Percentiles rank a stretch among this genome's conserved stretches.
These are phyloP conservation scores for Zootermopsis nevadensis DNA, from an alignment of 2,888 invertebrate species.

Conservation along the genomic window DNA sequence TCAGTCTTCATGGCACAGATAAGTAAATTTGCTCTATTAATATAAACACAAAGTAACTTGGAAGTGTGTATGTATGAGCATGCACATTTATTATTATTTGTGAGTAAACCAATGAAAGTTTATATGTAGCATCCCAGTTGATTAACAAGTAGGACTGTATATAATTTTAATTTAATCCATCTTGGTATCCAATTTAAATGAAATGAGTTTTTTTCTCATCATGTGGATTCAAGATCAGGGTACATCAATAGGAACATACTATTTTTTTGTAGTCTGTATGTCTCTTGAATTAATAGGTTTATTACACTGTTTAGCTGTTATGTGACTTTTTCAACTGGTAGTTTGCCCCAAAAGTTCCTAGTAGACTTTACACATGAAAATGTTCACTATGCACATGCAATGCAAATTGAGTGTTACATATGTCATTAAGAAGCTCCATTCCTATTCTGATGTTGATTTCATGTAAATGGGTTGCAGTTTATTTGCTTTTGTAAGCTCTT, in stretches of 20 bases:
- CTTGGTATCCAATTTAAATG: not conserved
- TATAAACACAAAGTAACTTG: not conserved
- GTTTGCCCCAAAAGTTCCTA: not conserved
- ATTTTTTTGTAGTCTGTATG: not conserved
- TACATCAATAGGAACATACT: not conserved
- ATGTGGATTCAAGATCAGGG: not conserved
- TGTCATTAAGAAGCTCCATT: not conserved
- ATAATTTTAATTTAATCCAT: not conserved
- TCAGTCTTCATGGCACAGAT: not conserved
- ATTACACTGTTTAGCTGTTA: not conserved
- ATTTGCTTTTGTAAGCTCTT: not conserved
- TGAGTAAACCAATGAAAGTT: not conserved
- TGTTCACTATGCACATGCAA: slow-evolving; percentile 6
- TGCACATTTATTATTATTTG: not conserved
- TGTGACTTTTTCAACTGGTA: too few relatives aligned
- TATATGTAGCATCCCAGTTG: not conserved
- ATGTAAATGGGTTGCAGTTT: not conserved
- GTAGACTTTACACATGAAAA: not conserved
- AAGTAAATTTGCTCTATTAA: not conserved
- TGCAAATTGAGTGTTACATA: not conserved
- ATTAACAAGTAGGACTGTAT: not conserved
- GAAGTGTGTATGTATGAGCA: not conserved
- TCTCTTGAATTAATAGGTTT: not conserved
- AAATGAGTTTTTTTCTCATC: not conserved
- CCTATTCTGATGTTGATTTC: not conserved